A percentile compares a stretch with the other conserved stretches of the same genome.
phyloP scores from a whole-genome alignment of 2,888 invertebrate species.

The Cactoblastis cactorum region DNA sequence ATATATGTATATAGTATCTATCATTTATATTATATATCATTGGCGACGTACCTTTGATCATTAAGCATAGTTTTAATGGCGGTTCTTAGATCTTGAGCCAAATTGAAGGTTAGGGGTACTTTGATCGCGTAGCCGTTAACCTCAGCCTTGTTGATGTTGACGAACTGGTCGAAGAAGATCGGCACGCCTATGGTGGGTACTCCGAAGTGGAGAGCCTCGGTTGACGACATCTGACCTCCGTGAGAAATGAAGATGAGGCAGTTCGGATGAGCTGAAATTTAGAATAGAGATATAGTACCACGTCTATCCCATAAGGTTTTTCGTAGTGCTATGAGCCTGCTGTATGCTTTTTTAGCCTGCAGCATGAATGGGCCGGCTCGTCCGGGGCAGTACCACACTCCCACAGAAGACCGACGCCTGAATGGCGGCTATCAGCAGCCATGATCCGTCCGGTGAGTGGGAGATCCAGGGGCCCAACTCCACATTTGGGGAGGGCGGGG shows the following conservation, averaged over 20 bases:
- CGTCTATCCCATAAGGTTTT: too few relatives aligned
- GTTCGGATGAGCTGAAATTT: conserved; percentile 54
- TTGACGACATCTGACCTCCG: conserved; percentile 46
- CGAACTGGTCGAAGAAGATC: conserved; percentile 45
- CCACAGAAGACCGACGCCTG: too few relatives aligned
- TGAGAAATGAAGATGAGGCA: conserved; percentile 48
- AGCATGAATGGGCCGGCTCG: too few relatives aligned
- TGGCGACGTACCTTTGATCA: conserved; percentile 35
- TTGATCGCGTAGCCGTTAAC: conserved; percentile 39
- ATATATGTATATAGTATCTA: background rate
- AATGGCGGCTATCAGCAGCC: too few relatives aligned
- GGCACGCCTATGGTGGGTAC: conserved; percentile 53
- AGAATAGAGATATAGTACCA: too few relatives aligned
- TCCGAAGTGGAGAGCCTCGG: conserved; percentile 44
- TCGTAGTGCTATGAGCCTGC: too few relatives aligned
- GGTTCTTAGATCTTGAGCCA: conserved; percentile 32
- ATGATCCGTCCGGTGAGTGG: too few relatives aligned
- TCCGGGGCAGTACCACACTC: too few relatives aligned
- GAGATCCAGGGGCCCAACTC: too few relatives aligned
- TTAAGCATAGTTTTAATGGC: conserved; percentile 40
- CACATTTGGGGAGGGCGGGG: too few relatives aligned
- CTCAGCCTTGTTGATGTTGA: conserved; percentile 41
- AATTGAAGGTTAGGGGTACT: conserved; percentile 34
- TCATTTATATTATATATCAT: background rate
- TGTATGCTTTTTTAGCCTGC: too few relatives aligned